Conservation (phyloP, 1,140 invertebrate genomes). For the Drosophila lini region DNA sequence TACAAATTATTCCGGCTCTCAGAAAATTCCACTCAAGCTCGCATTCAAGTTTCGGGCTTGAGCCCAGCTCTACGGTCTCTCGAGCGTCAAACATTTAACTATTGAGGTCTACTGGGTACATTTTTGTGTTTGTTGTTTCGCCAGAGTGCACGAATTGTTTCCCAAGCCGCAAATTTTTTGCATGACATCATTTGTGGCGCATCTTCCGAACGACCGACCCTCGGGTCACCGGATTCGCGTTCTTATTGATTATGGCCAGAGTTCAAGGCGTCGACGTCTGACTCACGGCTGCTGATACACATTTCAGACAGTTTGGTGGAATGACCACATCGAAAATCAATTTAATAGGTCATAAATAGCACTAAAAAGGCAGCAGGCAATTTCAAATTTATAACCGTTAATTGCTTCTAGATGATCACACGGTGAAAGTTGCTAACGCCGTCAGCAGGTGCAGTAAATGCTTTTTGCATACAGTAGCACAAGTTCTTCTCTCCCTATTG, state of each 20-base stretch:
- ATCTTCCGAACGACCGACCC: constrained; percentile 22
- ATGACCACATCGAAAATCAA: constrained; percentile 39
- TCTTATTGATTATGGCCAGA: constrained; percentile 67
- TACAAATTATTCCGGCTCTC: constrained; percentile 1
- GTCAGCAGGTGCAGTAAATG: neutral
- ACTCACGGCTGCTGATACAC: constrained; percentile 40
- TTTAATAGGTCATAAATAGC: constrained; percentile 29
- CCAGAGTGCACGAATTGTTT: constrained; percentile 20
- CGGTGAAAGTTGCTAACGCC: constrained; percentile 29
- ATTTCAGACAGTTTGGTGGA: constrained; percentile 23
- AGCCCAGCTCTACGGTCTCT: constrained; percentile 12
- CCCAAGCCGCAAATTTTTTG: constrained; percentile 21
- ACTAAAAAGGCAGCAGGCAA: constrained; percentile 13
- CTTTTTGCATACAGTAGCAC: constrained; percentile 2
- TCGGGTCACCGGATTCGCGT: constrained; percentile 39
- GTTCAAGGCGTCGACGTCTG: constrained; percentile 58
- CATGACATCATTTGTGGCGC: constrained; percentile 68
- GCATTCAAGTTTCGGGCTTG: constrained; percentile 4
- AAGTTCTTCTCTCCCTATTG: constrained; percentile 2
- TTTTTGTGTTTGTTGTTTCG: constrained; percentile 11
- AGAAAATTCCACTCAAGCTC: constrained; percentile 31
- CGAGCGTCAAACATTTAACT: constrained; percentile 26
- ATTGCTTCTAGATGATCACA: constrained; percentile 42
- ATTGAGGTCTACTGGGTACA: neutral
- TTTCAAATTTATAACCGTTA: constrained; percentile 17